Conservation (phyloP, 2,797 vertebrate species). For the Megalops cyprinoides region DNA sequence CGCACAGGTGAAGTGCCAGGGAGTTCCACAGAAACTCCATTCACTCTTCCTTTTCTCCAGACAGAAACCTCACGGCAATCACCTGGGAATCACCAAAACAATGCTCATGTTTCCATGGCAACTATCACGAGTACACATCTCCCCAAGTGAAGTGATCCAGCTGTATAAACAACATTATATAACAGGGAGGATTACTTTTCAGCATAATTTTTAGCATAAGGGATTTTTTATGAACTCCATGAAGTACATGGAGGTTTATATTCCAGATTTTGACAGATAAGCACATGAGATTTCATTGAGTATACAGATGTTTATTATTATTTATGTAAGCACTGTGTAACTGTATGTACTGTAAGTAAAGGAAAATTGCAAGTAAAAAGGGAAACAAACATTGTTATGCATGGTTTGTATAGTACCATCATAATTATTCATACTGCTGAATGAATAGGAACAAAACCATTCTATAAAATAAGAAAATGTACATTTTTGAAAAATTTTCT, state of each 20-base stretch:
- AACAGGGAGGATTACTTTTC: background rate
- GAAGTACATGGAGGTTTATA: background rate
- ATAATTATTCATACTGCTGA: too few relatives aligned
- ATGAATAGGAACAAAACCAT: too few relatives aligned
- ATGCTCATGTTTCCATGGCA: background rate
- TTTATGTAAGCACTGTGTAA: too few relatives aligned
- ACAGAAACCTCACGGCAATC: background rate
- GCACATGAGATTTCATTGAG: background rate
- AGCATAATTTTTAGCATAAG: background rate
- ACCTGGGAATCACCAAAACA: too few relatives aligned
- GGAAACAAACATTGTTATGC: too few relatives aligned
- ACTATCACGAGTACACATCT: background rate
- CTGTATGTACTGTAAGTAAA: too few relatives aligned
- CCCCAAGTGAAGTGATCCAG: background rate
- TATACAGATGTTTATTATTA: too few relatives aligned
- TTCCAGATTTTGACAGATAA: background rate
- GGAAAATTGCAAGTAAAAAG: too few relatives aligned
- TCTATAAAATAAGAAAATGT: too few relatives aligned
- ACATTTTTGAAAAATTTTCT: too few relatives aligned
- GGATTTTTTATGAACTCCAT: background rate
- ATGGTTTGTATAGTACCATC: too few relatives aligned
- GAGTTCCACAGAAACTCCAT: background rate
- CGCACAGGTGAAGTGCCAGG: too few relatives aligned
- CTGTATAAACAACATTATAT: background rate
- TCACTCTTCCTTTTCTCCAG: background rate